phyloP scores from a whole-genome alignment of 1,140 invertebrate genomes.

The Halotydeus destructor region DNA sequence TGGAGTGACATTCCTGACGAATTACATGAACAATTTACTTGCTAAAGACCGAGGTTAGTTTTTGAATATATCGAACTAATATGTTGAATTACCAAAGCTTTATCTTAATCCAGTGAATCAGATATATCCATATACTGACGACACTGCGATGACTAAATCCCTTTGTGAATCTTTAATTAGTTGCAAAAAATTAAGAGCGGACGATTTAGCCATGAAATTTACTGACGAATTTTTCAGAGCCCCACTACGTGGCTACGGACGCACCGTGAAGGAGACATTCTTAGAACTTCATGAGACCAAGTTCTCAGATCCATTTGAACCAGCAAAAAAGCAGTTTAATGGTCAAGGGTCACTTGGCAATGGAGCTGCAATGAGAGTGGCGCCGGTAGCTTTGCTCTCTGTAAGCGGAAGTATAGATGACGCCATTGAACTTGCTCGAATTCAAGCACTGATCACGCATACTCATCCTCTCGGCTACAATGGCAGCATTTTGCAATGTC shows the following conservation, averaged over 20 bases:
- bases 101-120: slow-evolving; percentile 27
- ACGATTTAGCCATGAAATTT: slow-evolving; percentile 32
- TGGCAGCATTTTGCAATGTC: slow-evolving; percentile 40
- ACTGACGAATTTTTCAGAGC: slow-evolving; percentile 39
- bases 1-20: slow-evolving; percentile 32
- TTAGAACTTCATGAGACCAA: slow-evolving; percentile 32
- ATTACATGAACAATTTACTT: slow-evolving; percentile 34
- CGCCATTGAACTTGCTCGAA: slow-evolving; percentile 20
- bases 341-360: slow-evolving; percentile 52
- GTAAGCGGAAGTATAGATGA: slow-evolving; percentile 21
- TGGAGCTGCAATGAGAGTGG: slow-evolving; percentile 48
- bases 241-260: slow-evolving; percentile 42
- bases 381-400: slow-evolving; percentile 43
- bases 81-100: no score
- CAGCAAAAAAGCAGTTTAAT: slow-evolving; percentile 44
- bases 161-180: slow-evolving; percentile 40
- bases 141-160: slow-evolving; percentile 48
- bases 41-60: slow-evolving; percentile 30
- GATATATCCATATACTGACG: slow-evolving; percentile 44
- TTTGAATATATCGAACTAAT: background rate
- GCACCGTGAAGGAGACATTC: slow-evolving; percentile 39
- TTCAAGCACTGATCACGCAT: slow-evolving; percentile 41
- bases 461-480: slow-evolving; percentile 37
- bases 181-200: slow-evolving; percentile 26
- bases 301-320: slow-evolving; percentile 36